Evolutionary conservation across 1,140 invertebrate genomes (phyloP).

Genomic region (Lepidurus arcticus): DNA sequence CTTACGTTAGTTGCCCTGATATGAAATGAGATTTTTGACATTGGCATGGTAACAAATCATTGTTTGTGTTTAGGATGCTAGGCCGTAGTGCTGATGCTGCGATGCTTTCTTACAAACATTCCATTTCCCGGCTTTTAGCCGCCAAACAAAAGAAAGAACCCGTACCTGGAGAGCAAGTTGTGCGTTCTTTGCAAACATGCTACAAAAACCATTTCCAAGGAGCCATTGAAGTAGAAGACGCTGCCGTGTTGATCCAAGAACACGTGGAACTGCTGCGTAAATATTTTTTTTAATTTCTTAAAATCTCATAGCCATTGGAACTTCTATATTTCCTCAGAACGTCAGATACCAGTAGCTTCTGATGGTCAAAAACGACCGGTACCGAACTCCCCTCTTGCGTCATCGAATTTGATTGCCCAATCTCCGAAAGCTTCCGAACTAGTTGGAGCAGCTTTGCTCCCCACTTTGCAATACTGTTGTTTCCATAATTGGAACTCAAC

Average conservation of each 20-base stretch:
- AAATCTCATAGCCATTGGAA: not conserved
- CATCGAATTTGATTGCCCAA: not conserved
- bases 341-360: not conserved
- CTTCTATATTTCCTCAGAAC: not conserved
- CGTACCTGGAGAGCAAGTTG: not conserved
- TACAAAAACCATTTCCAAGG: conserved; percentile 1
- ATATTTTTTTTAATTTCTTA: not conserved
- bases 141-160: not conserved
- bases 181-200: not conserved
- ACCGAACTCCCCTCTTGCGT: not conserved
- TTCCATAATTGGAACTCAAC: not conserved
- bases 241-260: not conserved
- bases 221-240: not conserved
- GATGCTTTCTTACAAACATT: not conserved
- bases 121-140: not conserved
- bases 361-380: not conserved
- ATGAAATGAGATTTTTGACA: not conserved
- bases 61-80: not conserved
- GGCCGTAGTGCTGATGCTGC: not conserved
- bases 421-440: not conserved
- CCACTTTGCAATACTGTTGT: not conserved
- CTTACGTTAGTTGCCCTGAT: not conserved
- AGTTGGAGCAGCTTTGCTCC: not conserved
- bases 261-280: not conserved
- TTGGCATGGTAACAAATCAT: not conserved